Conservation (phyloP, 64 coral and sea anemone genomes). For the Porites australiensis region DNA sequence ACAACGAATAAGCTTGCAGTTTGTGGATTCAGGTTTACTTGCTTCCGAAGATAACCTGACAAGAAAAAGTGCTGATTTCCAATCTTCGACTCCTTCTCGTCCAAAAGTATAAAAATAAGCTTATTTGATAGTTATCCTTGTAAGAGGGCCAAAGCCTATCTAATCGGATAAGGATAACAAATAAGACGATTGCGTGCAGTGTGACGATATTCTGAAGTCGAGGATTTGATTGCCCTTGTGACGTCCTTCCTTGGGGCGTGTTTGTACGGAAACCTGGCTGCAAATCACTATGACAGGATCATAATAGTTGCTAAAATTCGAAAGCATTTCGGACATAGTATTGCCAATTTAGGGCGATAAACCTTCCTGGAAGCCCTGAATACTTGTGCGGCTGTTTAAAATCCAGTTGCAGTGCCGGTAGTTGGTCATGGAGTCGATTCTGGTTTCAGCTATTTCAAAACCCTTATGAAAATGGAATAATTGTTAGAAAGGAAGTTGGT, state of each 20-base stretch:
- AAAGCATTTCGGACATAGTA: background rate
- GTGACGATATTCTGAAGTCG: constrained; percentile 3
- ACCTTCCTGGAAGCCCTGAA: background rate
- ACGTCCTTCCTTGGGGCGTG: background rate
- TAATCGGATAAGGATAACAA: constrained; percentile 5
- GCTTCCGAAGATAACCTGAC: background rate
- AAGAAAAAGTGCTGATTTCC: background rate
- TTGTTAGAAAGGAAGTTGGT: too few species aligned
- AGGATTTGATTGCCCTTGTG: constrained; percentile 28
- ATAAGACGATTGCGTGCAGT: constrained; percentile 25
- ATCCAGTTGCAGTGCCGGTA: too few species aligned
- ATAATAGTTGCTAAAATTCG: background rate
- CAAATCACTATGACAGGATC: background rate
- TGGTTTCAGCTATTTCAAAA: too few species aligned
- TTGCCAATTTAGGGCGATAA: background rate
- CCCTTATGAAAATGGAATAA: too few species aligned
- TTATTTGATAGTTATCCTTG: background rate
- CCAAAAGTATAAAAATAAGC: background rate
- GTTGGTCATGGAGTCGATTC: too few species aligned
- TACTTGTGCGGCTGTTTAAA: background rate
- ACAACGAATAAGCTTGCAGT: too few species aligned
- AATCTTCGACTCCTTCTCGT: background rate
- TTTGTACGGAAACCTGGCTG: constrained; percentile 25
- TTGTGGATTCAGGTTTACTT: too few species aligned
- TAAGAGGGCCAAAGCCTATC: background rate